phyloP scores from a whole-genome alignment of 2,113 vertebrate genomes.

The Dicentrarchus labrax region DNA sequence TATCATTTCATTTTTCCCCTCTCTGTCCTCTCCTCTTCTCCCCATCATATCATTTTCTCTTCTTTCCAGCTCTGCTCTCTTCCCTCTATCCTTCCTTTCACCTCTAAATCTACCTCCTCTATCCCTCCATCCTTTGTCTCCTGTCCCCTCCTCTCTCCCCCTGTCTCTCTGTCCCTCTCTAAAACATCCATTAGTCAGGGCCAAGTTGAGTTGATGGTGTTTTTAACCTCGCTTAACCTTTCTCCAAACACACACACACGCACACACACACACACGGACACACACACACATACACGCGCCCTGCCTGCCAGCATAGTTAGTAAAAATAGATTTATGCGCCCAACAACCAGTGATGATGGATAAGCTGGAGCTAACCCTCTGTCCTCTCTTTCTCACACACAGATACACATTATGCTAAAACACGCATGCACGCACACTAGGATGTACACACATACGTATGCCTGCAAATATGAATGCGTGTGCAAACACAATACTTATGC shows the following conservation, averaged over 20 bases:
- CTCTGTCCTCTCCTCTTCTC: neutral
- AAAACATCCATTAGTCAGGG: constrained; percentile 83
- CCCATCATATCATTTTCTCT: constrained; percentile 10
- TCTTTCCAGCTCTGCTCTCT: constrained; percentile 20
- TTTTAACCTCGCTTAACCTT: constrained; percentile 84
- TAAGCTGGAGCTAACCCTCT: constrained; percentile 78
- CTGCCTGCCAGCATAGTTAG: constrained; percentile 76
- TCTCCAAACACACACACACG: constrained; percentile 20
- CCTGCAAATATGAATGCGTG: neutral
- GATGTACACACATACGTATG: neutral
- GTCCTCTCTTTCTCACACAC: constrained; percentile 45
- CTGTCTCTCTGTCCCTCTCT: constrained; percentile 61
- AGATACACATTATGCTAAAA: constrained; percentile 17
- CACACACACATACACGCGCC: constrained; percentile 25
- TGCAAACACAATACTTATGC: constrained; percentile 1
- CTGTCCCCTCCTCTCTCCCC: constrained; percentile 53
- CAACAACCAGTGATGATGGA: constrained; percentile 81
- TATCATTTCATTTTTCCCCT: neutral
- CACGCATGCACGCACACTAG: neutral
- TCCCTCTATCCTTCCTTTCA: constrained; percentile 59
- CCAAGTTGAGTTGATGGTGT: constrained; percentile 85
- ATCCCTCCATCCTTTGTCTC: constrained; percentile 67
- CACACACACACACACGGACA: constrained; percentile 5
- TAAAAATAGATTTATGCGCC: constrained; percentile 80
- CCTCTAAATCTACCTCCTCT: constrained; percentile 66